phyloP scores from a whole-genome alignment of 2,888 invertebrate species.

The Trachelus iudaicus region DNA sequence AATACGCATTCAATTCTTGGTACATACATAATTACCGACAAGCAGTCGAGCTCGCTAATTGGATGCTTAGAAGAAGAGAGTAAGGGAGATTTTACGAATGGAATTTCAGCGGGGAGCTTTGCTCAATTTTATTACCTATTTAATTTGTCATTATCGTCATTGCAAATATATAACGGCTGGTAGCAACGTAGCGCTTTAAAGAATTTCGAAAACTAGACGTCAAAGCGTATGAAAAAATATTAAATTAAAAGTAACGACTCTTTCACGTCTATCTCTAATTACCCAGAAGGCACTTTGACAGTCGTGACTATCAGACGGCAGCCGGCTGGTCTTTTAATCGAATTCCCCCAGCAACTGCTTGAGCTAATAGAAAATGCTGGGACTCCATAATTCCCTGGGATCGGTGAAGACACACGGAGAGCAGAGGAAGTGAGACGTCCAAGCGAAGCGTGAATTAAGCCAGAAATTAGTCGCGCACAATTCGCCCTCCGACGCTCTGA shows the following conservation, averaged over 20 bases:
- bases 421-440: not conserved
- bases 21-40: not conserved
- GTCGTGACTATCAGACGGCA: not conserved
- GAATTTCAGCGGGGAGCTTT: not conserved
- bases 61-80: not conserved
- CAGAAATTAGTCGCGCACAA: not conserved
- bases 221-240: not conserved
- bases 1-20: not conserved
- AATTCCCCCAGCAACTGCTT: not conserved
- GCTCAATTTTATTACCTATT: not conserved
- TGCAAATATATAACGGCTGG: not conserved
- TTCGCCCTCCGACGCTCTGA: not conserved
- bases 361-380: not conserved
- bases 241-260: not conserved
- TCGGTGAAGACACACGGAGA: not conserved
- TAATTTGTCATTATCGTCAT: not conserved
- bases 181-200: not conserved
- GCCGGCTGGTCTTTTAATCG: not conserved
- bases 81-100: not conserved
- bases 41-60: not conserved
- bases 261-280: not conserved
- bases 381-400: not conserved
- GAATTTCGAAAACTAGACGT: not conserved
- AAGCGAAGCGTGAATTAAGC: not conserved
- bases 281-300: not conserved